These are phyloP conservation scores for Aurelia sp. DNA, from an alignment of 30 jellyfish, hydroid and myxozoan species.

Conservation along the genomic window DNA sequence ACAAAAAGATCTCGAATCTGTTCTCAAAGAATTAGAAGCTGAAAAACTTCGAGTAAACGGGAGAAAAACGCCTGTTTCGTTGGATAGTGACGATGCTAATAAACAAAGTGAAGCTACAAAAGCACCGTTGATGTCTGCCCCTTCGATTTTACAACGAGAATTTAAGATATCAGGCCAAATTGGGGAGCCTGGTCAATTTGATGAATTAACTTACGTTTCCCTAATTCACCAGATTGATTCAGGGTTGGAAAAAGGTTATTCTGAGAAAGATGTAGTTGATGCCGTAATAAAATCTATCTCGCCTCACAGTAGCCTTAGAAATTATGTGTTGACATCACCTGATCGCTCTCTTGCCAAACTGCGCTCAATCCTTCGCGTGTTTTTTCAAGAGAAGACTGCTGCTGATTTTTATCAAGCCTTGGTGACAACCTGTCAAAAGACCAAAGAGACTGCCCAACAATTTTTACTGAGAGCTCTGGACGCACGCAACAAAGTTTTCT, in stretches of 20 bases:
- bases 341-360: constrained; percentile 2
- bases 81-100: neutral
- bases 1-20: constrained; percentile 17
- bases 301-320: constrained; percentile 13
- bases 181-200: constrained; percentile 45
- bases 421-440: constrained; percentile 26
- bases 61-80: neutral
- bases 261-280: constrained; percentile 10
- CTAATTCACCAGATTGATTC: constrained; percentile 14
- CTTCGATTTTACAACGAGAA: constrained; percentile 17
- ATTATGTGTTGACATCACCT: constrained; percentile 4
- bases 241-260: constrained; percentile 30
- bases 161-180: constrained; percentile 30
- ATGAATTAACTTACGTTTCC: constrained; percentile 24
- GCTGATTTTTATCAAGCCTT: constrained; percentile 15
- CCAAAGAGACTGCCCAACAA: constrained; percentile 27
- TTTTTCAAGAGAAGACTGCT: constrained; percentile 25
- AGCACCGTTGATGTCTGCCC: neutral
- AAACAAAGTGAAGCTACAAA: neutral
- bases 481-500: constrained; percentile 45
- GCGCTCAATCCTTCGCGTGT: constrained; percentile 13
- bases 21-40: constrained; percentile 24
- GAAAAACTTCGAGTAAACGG: constrained; percentile 8
- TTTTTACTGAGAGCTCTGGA: constrained; percentile 42
- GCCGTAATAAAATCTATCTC: constrained; percentile 19